Conservation (phyloP, 2,888 invertebrate species). For the Conus canariensis region DNA sequence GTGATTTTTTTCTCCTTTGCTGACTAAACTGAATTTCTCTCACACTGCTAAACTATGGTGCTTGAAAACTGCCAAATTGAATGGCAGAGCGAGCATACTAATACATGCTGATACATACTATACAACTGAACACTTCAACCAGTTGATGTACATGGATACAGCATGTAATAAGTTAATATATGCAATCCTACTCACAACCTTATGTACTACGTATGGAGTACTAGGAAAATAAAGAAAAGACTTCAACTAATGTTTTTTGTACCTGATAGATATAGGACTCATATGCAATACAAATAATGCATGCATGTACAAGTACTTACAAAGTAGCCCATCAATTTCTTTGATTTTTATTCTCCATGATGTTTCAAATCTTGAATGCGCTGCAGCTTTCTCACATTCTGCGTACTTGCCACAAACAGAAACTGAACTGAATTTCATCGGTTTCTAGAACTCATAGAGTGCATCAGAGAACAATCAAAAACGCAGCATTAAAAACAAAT, state of each 20-base stretch:
- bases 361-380: not conserved
- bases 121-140: conserved; percentile 33
- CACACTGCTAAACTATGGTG: not conserved
- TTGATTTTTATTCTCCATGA: not conserved
- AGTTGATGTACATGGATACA: conserved; percentile 33
- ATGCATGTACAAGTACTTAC: conserved; percentile 37
- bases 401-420: not conserved
- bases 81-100: conserved; percentile 30
- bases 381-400: conserved; percentile 12
- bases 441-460: conserved; percentile 13
- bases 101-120: conserved; percentile 3
- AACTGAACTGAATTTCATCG: conserved; percentile 4
- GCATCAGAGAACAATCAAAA: conserved; percentile 26
- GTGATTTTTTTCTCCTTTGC: not conserved
- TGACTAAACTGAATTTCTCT: not conserved
- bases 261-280: conserved; percentile 16
- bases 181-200: conserved; percentile 31
- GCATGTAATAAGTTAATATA: conserved; percentile 33
- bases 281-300: conserved; percentile 21
- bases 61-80: not conserved
- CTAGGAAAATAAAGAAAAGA: not conserved
- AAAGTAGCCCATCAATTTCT: not conserved
- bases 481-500: not conserved
- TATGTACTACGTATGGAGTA: not conserved
- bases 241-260: conserved; percentile 1